Evolutionary conservation across 2,113 vertebrate species (phyloP).

Genomic region (Leucopternis melanops): DNA sequence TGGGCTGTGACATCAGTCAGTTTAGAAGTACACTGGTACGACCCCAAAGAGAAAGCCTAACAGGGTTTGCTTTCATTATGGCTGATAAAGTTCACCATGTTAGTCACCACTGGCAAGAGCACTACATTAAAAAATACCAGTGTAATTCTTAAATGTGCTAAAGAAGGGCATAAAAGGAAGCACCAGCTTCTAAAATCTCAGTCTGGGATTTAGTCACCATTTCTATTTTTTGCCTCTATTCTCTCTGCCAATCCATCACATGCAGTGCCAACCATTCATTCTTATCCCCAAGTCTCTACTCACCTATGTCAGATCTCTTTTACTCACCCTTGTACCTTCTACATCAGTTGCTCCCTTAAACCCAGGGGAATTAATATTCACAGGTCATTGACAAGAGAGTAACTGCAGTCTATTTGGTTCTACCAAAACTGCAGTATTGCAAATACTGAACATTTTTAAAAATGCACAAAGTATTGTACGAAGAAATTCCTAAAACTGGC

Average conservation of each 20-base stretch:
- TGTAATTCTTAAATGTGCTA: neutral
- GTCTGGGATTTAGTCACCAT: neutral
- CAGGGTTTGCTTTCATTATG: neutral
- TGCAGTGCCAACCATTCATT: neutral
- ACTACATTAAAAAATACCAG: neutral
- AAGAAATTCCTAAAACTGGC: neutral
- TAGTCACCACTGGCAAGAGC: neutral
- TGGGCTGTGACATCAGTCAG: neutral
- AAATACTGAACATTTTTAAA: neutral
- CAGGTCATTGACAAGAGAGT: neutral
- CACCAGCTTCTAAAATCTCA: neutral
- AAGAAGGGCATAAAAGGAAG: neutral
- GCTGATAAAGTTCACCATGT: neutral
- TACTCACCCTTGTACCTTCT: neutral
- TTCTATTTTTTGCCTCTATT: neutral
- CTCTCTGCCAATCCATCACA: neutral
- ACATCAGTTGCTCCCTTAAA: neutral
- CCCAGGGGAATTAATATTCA: neutral
- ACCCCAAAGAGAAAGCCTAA: neutral
- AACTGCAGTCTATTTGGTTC: neutral
- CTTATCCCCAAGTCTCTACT: neutral
- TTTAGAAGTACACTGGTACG: neutral
- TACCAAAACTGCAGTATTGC: neutral
- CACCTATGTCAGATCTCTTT: neutral
- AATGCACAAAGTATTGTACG: fast-evolving